These are phyloP conservation scores for Anguilla obscura DNA, from an alignment of 2,797 vertebrate genomes.

Conservation along the genomic window DNA sequence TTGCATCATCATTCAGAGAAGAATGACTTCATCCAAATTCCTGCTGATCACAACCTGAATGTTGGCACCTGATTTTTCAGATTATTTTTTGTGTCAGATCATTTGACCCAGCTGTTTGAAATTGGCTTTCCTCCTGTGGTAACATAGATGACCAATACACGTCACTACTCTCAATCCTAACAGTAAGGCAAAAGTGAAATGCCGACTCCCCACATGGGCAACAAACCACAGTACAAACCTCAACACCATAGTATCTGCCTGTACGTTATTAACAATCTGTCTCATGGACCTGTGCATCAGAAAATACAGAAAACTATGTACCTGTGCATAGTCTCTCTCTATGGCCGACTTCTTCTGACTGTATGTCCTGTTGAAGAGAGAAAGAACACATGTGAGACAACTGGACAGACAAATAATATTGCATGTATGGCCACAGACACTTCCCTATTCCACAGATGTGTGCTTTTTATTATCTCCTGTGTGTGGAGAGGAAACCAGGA, in stretches of 20 bases:
- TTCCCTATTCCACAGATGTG: not conserved
- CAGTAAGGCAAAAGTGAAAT: not conserved
- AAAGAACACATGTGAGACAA: constrained; percentile 32
- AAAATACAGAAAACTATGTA: constrained; percentile 53
- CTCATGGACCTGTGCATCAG: not conserved
- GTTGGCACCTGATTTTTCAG: not conserved
- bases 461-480: not conserved
- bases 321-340: constrained; percentile 94
- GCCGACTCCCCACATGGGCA: not conserved
- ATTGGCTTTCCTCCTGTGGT: not conserved
- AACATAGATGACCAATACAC: not conserved
- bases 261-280: not conserved
- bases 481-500: not conserved
- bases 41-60: not conserved
- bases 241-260: not conserved
- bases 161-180: not conserved
- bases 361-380: constrained; percentile 78
- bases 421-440: not conserved
- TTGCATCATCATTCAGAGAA: constrained; percentile 2
- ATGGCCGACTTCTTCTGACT: constrained; percentile 93
- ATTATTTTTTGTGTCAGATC: not conserved
- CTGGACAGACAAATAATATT: constrained; percentile 15
- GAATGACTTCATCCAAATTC: constrained; percentile 6
- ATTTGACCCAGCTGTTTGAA: not conserved
- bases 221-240: not conserved